A percentile compares a stretch with the other conserved stretches of the same genome.
Conservation (phyloP, 2,888 invertebrate species). For the Thecocarcelia acutangulata region DNA sequence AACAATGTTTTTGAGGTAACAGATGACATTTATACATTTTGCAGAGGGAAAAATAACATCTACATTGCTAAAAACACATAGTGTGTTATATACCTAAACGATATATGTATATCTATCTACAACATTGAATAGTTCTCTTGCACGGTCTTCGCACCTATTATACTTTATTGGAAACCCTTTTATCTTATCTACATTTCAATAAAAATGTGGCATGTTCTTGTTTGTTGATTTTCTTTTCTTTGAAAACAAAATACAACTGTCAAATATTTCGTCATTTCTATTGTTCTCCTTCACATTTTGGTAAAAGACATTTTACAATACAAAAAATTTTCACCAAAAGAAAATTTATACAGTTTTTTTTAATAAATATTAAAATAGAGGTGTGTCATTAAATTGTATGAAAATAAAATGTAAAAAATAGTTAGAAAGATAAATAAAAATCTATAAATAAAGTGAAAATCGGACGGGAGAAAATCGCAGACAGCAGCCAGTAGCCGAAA, state of each 20-base stretch:
- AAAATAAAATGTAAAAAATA: slow-evolving; percentile 19
- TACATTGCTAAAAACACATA: no score
- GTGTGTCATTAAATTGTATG: slow-evolving; percentile 10
- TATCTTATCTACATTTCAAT: not conserved
- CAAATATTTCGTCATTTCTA: slow-evolving; percentile 60
- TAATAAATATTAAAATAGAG: slow-evolving; percentile 27
- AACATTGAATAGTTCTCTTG: no score
- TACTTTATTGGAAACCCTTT: no score
- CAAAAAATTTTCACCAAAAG: slow-evolving; percentile 55
- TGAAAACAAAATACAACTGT: slow-evolving; percentile 46
- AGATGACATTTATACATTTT: no score
- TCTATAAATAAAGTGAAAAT: slow-evolving; percentile 39
- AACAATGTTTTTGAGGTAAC: no score
- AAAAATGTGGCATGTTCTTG: slow-evolving; percentile 31
- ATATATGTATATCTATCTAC: no score
- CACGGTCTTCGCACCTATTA: no score
- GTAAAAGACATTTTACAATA: slow-evolving; percentile 59
- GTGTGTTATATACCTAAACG: no score
- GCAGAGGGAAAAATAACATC: no score
- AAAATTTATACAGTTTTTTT: slow-evolving; percentile 56
- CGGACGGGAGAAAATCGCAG: slow-evolving; percentile 17
- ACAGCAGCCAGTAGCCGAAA: slow-evolving; percentile 34
- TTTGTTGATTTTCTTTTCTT: slow-evolving; percentile 18
- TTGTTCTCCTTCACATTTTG: slow-evolving; percentile 61
- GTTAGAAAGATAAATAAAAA: slow-evolving; percentile 20